Evolutionary conservation across 2,888 invertebrate genomes (phyloP), one percentile per base, ranked within the genome.

Genomic region (Halictus quadricinctus): DNA sequence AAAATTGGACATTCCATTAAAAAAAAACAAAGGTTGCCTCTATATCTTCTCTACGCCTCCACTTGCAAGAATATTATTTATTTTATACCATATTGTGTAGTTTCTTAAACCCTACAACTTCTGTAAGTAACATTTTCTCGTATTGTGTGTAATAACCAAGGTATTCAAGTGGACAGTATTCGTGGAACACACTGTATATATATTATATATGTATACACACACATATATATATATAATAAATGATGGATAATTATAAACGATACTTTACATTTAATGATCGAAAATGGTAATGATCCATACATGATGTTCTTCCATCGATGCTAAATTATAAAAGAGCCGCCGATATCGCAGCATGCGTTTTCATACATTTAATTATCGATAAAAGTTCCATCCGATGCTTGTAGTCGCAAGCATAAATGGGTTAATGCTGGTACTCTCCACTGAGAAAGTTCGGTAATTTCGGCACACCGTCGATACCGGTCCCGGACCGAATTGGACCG

Each of bases 401-500:
- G 70, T 75, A 41, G 41, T 41, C 48, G 29, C 6, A 13, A 8
- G 46, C 15, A 76, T 86, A 82, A 85, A 85, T 85, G 70, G 86
- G 86, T 88, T 88, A 88, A 88, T 29, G 72, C 54, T 58, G 76
- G 54, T 73, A 80, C 83, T 79, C 72, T 69, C 60, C 50, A 75
- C 48, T 85, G 88, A 87, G 88, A 89, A 89, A 89, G 88, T 89
- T 80, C 36, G 85, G 66, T 36, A 79, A 84, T 77, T 88, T 82
- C 80, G 84, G 85, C 79, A 69, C n/a, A 73, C 76, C 72, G 74
- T 58, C 72, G 80, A 88, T 82, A 87, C 81, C 85, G 80, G 83
- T 78, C 86, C 70, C 79, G n/a, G 46, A 77, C 74, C 70, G 72
- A 84, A 88, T 84, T 83, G 88, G 80, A 89, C 88, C 88, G 88